Base-by-base conservation (phyloP, 2,797 vertebrate genomes). In the Buphagus erythrorhynchus region DNA sequence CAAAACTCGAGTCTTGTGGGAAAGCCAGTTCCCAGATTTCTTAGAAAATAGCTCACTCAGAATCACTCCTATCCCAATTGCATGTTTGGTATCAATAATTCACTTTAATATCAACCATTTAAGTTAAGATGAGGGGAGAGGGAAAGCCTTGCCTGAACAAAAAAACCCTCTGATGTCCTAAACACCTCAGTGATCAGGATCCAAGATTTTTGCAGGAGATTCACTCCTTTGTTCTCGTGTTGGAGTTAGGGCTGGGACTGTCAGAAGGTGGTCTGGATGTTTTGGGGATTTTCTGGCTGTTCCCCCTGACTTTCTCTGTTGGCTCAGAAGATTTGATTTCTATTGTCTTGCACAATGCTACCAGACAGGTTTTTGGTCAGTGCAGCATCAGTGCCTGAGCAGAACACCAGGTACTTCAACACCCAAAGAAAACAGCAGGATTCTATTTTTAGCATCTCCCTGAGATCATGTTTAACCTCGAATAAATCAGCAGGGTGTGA, bases 361-460 rank as follows among this genome's bases (percentile, higher is more conserved):
- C 29, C 2, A 1, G 93, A 9, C 57, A 83, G 75, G 42, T 21
- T 91, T 95, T 46, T 43, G 66, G 16, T 57, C 65, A 25, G 13
- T 29, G 7, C 28, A 66, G 7, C 33, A 75, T 31, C 78, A 24
- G 19, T 14, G 74, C 12, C 62, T 10, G 10, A 79, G 38, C 16
- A 59, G 40, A 35, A 61, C 49, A 82, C 35, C 72, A 65, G 75
- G 52, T 67, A 49, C 72, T 87, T 26, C 33, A 84, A 63, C 42
- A 71, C 10, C 33, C 77, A 74, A 61, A 52, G 57, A 36, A 77
- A 88, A 78, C 42, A 81, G 35, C 3, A 13, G 26, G 51, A 9
- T 20, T 10, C 84, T 95, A 68, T 89, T 96, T 92, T 89, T 92
- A 86, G 35, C 61, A 36, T 22, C 74, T 65, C 42, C n/a, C 63